Conservation (phyloP, 2,888 invertebrate species). For the Harmothoe impar region DNA sequence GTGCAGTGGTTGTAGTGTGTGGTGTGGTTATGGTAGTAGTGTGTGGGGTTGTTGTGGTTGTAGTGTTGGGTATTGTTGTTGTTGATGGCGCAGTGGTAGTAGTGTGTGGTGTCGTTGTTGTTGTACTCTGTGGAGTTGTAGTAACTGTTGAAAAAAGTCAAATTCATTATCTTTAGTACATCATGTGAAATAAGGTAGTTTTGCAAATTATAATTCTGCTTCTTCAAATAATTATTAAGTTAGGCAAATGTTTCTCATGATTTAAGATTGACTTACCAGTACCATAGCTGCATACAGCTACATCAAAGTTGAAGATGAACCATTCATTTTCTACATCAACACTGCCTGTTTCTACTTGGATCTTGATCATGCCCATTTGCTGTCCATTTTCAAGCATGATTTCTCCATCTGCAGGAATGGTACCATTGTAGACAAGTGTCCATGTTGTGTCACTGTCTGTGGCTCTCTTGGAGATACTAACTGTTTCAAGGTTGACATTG, state of each 20-base stretch:
- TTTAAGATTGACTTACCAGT: not conserved
- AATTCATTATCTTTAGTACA: too few relatives aligned
- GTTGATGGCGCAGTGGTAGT: too few relatives aligned
- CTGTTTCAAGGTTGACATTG: not conserved
- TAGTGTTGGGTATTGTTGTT: not conserved
- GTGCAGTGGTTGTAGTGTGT: too few relatives aligned
- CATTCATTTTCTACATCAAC: not conserved
- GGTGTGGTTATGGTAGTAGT: too few relatives aligned
- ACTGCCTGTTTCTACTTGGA: not conserved
- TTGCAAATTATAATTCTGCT: too few relatives aligned
- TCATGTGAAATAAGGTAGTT: too few relatives aligned
- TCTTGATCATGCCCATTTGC: slow-evolving; percentile 20
- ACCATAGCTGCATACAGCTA: not conserved
- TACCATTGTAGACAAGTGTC: slow-evolving; percentile 1
- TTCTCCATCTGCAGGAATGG: not conserved
- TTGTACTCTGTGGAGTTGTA: too few relatives aligned
- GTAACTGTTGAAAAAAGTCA: too few relatives aligned
- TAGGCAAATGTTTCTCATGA: too few relatives aligned
- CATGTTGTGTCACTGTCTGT: not conserved
- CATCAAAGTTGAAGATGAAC: slow-evolving; percentile 3
- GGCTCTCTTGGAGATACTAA: not conserved
- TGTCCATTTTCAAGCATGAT: not conserved
- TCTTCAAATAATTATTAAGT: too few relatives aligned
- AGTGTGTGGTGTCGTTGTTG: too few relatives aligned
- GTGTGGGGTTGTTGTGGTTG: too few relatives aligned